A percentile compares a stretch with the other conserved stretches of the same genome.
Conservation (phyloP, 2,797 vertebrate species). For the Hybognathus amarus region DNA sequence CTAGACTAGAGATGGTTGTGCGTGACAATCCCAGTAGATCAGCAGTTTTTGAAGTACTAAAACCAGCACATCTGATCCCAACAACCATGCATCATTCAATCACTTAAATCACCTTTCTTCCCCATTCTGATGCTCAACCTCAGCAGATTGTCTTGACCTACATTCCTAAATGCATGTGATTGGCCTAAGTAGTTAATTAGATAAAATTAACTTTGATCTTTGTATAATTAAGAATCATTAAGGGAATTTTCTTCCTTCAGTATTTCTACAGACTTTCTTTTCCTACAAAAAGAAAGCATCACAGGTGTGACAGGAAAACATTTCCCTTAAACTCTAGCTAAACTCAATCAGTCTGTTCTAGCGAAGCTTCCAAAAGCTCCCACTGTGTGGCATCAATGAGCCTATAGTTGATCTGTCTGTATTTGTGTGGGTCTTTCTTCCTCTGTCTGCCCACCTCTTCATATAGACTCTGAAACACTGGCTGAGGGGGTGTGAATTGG, state of each 20-base stretch:
- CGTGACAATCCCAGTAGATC: not conserved
- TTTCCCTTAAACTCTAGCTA: conserved; percentile 9
- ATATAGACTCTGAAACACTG: conserved; percentile 68
- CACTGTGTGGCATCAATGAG: conserved; percentile 70
- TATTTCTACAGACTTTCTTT: not conserved
- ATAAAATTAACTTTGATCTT: not conserved
- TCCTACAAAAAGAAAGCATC: not conserved
- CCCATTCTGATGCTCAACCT: not conserved
- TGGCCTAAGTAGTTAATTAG: not conserved
- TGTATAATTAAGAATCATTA: not conserved
- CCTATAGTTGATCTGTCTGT: conserved; percentile 70
- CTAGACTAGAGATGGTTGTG: not conserved
- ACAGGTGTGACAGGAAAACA: not conserved
- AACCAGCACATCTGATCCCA: not conserved
- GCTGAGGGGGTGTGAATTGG: conserved; percentile 67
- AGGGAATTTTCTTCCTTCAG: not conserved
- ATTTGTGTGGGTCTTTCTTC: conserved; percentile 62
- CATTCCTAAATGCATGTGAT: not conserved
- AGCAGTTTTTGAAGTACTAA: not conserved
- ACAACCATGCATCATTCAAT: not conserved
- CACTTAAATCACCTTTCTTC: not conserved
- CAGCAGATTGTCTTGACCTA: not conserved
- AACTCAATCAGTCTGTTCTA: conserved; percentile 23
- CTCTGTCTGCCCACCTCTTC: conserved; percentile 71
- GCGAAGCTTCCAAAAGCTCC: conserved; percentile 57